Base-by-base conservation (phyloP, 2,113 vertebrate species). In the Grammomys dolichurus region DNA sequence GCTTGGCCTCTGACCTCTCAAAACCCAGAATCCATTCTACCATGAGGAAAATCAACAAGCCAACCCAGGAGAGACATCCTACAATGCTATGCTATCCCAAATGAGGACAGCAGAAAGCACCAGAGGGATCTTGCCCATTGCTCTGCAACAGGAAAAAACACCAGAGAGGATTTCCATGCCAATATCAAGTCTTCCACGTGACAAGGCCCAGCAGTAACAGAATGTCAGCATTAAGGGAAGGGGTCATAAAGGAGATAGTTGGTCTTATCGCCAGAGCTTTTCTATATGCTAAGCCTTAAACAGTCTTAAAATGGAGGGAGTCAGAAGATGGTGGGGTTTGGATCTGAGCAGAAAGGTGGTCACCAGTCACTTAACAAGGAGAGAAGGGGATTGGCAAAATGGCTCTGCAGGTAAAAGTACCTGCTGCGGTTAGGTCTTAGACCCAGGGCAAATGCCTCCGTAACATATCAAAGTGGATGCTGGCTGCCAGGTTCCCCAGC, bases 301-400 rank as follows among this genome's bases (percentile, higher is more conserved):
- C 46, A 26, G 20, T 77, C 70, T 81, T 16, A 10, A 87, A 90
- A 51, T 4, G 5, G 0, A 2, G 48, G 24, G 16, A 36, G 26
- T 22, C 73, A 33, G 1, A 1, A 87, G 4, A 40, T 1, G 28
- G 0, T 5, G 28, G 14, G 36, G 5, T 82, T 82, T 26, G 36
- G 48, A 67, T 51, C 1, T 65, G 13, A 89, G 76, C 76, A 28
- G 31, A 67, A 12, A 0, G 43, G 87, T 3, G 28, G 17, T 9
- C 3, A 0, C 1, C 0, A 0, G 84, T 10, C 60, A 3, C 19
- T 1, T 24, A 31, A 31, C 5, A 40, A 33, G n/a, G 20, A 17
- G 24, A 24, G 13, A n/a, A 60, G 80, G 11, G 5, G 54, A 51
- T 56, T 5, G 3, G 54, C 33, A 24, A 20, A 19, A 40, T 77